Percentiles rank a stretch among this genome's conserved stretches.
phyloP scores from a whole-genome alignment of 2,113 vertebrate genomes.

The Tupaia tana region DNA sequence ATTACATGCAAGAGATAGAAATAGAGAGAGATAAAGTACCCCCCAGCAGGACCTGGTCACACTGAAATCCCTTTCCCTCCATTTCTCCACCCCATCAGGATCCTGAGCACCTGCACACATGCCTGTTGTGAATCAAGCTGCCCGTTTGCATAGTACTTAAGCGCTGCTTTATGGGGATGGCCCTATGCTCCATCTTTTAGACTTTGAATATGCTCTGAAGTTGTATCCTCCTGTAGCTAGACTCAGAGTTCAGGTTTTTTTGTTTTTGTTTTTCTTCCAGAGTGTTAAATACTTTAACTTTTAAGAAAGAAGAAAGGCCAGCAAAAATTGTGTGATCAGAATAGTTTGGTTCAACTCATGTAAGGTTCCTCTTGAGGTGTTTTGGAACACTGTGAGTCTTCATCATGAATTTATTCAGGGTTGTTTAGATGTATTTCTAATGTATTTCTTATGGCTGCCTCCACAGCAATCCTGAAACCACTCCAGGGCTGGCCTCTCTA shows the following conservation, averaged over 20 bases:
- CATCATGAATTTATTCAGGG: background rate
- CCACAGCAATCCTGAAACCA: background rate
- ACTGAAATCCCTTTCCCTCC: too few species aligned
- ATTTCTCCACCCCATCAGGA: too few species aligned
- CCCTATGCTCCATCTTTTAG: background rate
- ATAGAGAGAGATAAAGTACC: too few species aligned
- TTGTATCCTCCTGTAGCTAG: background rate
- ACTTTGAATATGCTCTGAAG: background rate
- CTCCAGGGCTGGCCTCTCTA: background rate
- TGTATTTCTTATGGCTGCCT: background rate
- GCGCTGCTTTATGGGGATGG: too few species aligned
- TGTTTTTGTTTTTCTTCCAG: background rate
- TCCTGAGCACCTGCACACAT: too few species aligned
- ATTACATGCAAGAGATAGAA: too few species aligned
- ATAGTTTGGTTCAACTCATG: slow-evolving; percentile 37
- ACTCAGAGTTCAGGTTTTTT: background rate
- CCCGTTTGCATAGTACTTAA: too few species aligned
- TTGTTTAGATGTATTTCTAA: slow-evolving; percentile 23
- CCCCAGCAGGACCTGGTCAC: too few species aligned
- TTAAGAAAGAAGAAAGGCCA: background rate
- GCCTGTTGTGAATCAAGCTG: too few species aligned
- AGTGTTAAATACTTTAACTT: slow-evolving; percentile 8
- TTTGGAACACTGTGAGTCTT: background rate
- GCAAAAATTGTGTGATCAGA: background rate
- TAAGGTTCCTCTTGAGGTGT: slow-evolving; percentile 23